A percentile compares a stretch with the other conserved stretches of the same genome.
phyloP scores from a whole-genome alignment of 1,140 invertebrate genomes.

The Magallana gigas region DNA sequence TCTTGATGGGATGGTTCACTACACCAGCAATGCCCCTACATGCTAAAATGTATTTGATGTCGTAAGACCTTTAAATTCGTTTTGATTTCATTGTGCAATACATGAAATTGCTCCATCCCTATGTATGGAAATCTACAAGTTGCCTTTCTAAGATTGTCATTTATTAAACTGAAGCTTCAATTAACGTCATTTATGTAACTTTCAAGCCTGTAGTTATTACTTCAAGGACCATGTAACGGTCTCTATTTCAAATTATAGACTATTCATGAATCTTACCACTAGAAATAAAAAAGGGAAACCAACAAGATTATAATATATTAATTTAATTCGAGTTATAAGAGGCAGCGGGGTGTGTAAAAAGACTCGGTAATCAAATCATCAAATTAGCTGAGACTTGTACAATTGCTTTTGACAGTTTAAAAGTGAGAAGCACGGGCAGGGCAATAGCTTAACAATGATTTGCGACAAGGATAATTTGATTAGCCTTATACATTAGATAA shows the following conservation, averaged over 20 bases:
- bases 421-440: not conserved
- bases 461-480: slow-evolving; percentile 35
- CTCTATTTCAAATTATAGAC: not conserved
- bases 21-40: too few relatives aligned
- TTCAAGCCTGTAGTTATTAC: too few relatives aligned
- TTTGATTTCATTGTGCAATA: too few relatives aligned
- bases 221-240: too few relatives aligned
- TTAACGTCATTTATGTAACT: too few relatives aligned
- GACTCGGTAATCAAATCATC: slow-evolving; percentile 9
- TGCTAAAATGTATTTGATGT: too few relatives aligned
- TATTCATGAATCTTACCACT: not conserved
- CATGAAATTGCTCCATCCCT: too few relatives aligned
- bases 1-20: too few relatives aligned
- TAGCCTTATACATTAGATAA: slow-evolving; percentile 30
- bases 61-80: too few relatives aligned
- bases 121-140: too few relatives aligned
- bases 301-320: not conserved
- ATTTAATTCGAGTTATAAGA: not conserved
- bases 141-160: too few relatives aligned
- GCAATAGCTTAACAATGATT: slow-evolving; percentile 15
- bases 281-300: not conserved
- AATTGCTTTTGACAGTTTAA: slow-evolving; percentile 20
- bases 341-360: not conserved
- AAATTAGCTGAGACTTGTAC: slow-evolving; percentile 8
- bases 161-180: too few relatives aligned